Base-by-base conservation (phyloP, 2,113 vertebrate genomes). In the Pholis gunnellus region DNA sequence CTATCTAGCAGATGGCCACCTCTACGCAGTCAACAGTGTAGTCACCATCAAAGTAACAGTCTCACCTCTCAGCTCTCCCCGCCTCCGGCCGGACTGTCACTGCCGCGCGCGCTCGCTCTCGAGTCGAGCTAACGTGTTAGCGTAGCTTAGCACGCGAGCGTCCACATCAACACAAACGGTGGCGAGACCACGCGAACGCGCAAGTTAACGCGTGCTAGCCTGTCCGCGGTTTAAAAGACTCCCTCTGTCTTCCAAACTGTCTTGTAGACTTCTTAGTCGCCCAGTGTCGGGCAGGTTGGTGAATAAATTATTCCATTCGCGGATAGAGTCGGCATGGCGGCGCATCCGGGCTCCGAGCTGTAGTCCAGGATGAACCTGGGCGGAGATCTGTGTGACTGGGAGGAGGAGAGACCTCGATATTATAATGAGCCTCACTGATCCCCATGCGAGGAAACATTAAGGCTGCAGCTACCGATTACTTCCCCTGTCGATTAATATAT, bases 81-180 rank as follows among this genome's bases (percentile, higher is more conserved):
- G 93, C 94, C 94, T 94, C 88, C 93, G 90, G 78, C 83, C 79
- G 88, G 92, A 91, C 87, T 89, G 91, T 92, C 90, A 85, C 89
- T 71, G 52, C 84, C 77, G 81, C 83, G 77, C 85, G 65, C 92
- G 63, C 91, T 72, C 93, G 87, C 91, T 72, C 90, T 87, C 91
- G 20, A 17, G 79, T 86, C 22, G 38, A 61, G 90, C 93, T 93
- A 94, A 84, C 80, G 91, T 79, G 14, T 79, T 93, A 94, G 92
- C 91, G 15, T 79, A 84, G 90, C 91, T 22, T 89, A 84, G 61
- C 89, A 18, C 72, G n/a, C 88, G 72, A 86, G 78, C 76, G 75
- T 48, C 68, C 46, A 74, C 83, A 83, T 74, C 73, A 38, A 89
- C 17, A 71, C 85, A 78, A 64, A 84, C 59, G 46, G 20, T 18